A percentile compares a stretch with the other conserved stretches of the same genome.
phyloP scores from a whole-genome alignment of 2,888 invertebrate genomes.

The Trichogramma evanescens region DNA sequence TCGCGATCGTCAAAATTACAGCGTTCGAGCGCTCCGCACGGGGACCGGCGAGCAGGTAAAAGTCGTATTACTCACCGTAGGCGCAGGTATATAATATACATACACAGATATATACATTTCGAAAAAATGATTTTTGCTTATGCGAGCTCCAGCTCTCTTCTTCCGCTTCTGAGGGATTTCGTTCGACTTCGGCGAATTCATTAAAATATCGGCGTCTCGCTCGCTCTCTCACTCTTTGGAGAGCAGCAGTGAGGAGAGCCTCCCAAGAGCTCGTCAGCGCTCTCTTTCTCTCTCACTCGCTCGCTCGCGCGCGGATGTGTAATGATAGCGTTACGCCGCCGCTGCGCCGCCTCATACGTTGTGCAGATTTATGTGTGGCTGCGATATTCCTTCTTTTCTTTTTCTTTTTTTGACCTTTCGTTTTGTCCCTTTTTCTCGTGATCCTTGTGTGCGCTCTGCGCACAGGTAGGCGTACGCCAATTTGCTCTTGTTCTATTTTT shows the following conservation, averaged over 20 bases:
- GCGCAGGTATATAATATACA: too few relatives aligned
- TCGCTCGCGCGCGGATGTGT: slow-evolving; percentile 33
- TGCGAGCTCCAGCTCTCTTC: neutral
- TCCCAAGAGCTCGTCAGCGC: neutral
- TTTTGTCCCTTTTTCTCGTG: too few relatives aligned
- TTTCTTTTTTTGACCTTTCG: too few relatives aligned
- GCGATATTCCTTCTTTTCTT: neutral
- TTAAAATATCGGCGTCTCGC: slow-evolving; percentile 38
- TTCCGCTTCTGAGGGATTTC: slow-evolving; percentile 11
- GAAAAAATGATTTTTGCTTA: too few relatives aligned
- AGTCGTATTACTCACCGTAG: too few relatives aligned
- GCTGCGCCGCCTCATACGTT: slow-evolving; percentile 24
- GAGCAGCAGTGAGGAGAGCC: slow-evolving; percentile 35
- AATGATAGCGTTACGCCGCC: slow-evolving; percentile 35
- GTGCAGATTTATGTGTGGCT: slow-evolving; percentile 31
- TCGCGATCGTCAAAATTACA: too few relatives aligned
- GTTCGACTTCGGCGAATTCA: slow-evolving; percentile 36
- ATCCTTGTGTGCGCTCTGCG: neutral
- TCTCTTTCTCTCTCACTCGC: slow-evolving; percentile 11
- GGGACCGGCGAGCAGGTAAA: slow-evolving; percentile 2
- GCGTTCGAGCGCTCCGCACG: slow-evolving; percentile 3
- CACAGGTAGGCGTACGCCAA: neutral
- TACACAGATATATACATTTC: too few relatives aligned
- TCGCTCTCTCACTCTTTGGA: slow-evolving; percentile 28
- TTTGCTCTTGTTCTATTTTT: neutral